Conservation (phyloP, 2,888 invertebrate species). For the Eupithecia pulchellata region DNA sequence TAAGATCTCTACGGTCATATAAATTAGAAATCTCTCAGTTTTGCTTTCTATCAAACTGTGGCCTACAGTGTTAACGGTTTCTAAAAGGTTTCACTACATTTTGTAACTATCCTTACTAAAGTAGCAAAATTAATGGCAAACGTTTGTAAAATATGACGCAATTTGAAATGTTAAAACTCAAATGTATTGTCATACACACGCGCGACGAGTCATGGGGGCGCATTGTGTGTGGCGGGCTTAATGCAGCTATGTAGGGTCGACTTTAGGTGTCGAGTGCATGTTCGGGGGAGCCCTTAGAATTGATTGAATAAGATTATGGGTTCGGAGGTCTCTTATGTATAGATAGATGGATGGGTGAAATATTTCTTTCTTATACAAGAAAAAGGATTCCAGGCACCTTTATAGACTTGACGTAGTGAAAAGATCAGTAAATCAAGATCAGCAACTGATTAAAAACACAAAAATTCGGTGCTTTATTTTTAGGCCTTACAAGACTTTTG, state of each 20-base stretch:
- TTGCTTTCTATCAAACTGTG: background rate
- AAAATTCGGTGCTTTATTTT: background rate
- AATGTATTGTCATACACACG: constrained; percentile 50
- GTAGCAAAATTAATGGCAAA: background rate
- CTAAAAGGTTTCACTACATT: background rate
- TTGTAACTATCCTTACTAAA: background rate
- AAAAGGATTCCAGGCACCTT: background rate
- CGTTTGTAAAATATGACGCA: background rate
- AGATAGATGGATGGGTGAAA: background rate
- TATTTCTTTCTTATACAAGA: background rate
- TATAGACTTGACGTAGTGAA: background rate
- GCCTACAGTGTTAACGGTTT: background rate
- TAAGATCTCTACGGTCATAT: background rate
- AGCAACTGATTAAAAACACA: background rate
- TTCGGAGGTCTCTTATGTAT: constrained; percentile 9
- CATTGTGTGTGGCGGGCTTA: constrained; percentile 61
- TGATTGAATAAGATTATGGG: constrained; percentile 16
- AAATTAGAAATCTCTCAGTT: background rate
- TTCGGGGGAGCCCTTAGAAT: constrained; percentile 37
- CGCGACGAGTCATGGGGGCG: constrained; percentile 46
- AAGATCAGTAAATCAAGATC: background rate
- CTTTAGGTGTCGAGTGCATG: constrained; percentile 52
- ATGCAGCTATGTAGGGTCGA: constrained; percentile 49
- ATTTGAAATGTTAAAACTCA: constrained; percentile 14
- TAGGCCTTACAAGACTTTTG: background rate